Conservation (phyloP, 2,113 vertebrate genomes). For the Leiothrix lutea region DNA sequence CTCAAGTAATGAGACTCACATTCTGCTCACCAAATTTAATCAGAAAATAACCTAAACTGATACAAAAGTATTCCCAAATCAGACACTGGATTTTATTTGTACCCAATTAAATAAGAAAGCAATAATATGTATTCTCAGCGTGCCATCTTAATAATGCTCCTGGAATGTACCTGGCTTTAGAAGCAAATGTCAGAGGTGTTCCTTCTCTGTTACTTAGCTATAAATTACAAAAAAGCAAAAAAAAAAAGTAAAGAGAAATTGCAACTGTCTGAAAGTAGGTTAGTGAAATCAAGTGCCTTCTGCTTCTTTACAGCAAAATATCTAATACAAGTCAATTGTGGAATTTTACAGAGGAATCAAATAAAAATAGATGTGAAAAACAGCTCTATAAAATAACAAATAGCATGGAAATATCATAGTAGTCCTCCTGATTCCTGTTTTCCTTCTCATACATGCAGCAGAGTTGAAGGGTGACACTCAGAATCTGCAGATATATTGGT, state of each 20-base stretch:
- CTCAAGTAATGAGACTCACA: not conserved
- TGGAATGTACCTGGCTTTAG: not conserved
- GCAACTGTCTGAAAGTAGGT: not conserved
- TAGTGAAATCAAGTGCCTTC: not conserved
- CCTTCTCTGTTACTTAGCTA: not conserved
- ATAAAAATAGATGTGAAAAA: not conserved
- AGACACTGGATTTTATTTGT: not conserved
- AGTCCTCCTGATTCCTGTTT: not conserved
- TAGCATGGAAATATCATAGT: not conserved
- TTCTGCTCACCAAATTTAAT: not conserved
- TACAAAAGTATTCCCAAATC: not conserved
- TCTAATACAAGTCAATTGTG: not conserved
- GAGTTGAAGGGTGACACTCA: not conserved
- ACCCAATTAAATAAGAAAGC: not conserved
- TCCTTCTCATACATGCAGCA: not conserved
- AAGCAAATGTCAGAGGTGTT: not conserved
- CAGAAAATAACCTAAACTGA: not conserved
- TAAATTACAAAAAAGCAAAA: not conserved
- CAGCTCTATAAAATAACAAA: not conserved
- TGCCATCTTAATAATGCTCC: not conserved
- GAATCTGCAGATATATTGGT: not conserved
- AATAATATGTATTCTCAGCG: not conserved
- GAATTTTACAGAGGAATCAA: not conserved
- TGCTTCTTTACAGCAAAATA: not conserved
- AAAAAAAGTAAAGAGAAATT: not conserved